These are phyloP conservation scores for Fringilla coelebs DNA, from an alignment of 2,797 vertebrate species.

Conservation along the genomic window DNA sequence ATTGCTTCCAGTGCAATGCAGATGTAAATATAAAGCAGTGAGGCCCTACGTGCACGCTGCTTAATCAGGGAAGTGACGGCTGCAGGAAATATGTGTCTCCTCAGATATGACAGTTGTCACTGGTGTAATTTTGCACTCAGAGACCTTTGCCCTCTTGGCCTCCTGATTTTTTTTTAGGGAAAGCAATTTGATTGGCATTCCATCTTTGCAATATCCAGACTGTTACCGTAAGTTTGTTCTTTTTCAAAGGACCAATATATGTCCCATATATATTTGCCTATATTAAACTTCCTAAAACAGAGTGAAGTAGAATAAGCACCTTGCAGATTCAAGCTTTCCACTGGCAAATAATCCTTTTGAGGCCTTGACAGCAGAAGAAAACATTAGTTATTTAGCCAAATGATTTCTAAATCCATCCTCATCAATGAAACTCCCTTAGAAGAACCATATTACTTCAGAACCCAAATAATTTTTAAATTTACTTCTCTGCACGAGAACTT, in stretches of 20 bases:
- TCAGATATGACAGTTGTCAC: conserved; percentile 46
- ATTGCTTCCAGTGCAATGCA: background rate
- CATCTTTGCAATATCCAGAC: background rate
- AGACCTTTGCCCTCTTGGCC: conserved; percentile 11
- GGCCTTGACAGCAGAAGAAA: background rate
- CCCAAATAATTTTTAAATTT: background rate
- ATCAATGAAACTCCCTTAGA: background rate
- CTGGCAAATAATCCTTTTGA: background rate
- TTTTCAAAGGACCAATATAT: background rate
- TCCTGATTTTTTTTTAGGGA: background rate
- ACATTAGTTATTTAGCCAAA: background rate
- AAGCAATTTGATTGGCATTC: background rate
- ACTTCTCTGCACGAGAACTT: background rate
- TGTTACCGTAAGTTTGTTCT: background rate
- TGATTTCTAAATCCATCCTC: background rate
- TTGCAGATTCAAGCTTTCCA: background rate
- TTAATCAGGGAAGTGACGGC: background rate
- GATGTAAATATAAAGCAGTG: background rate
- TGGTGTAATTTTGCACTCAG: conserved; percentile 40
- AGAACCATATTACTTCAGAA: background rate
- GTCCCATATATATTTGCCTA: background rate
- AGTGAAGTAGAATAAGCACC: background rate
- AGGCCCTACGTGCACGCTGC: background rate
- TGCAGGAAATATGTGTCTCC: conserved; percentile 10
- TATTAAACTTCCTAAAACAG: background rate